A percentile compares a stretch with the other conserved stretches of the same genome.
Evolutionary conservation across 2,113 vertebrate species (phyloP).

Genomic region (Rhodinocichla rosea): DNA sequence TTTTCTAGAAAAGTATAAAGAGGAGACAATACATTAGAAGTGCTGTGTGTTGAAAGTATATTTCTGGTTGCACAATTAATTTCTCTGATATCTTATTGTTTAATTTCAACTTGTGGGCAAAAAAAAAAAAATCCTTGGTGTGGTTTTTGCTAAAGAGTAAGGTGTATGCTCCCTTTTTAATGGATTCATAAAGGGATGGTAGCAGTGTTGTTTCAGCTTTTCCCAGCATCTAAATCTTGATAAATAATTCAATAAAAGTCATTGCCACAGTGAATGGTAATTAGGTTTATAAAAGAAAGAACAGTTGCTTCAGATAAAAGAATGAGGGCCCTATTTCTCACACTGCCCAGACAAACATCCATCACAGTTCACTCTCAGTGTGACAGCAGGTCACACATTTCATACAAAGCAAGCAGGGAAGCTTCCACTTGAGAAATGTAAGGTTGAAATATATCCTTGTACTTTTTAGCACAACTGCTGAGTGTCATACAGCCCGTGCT

Average conservation of each 20-base stretch:
- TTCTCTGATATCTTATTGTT: neutral
- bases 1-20: neutral
- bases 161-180: neutral
- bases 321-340: neutral
- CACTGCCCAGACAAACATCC: neutral
- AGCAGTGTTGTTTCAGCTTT: neutral
- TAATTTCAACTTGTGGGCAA: neutral
- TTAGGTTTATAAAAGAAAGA: neutral
- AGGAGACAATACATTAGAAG: neutral
- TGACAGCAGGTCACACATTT: neutral
- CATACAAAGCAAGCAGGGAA: neutral
- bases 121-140: neutral
- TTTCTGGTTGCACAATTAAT: neutral
- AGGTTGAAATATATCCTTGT: neutral
- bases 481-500: neutral
- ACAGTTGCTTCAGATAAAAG: neutral
- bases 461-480: neutral
- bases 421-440: neutral
- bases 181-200: neutral
- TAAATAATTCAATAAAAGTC: constrained; percentile 29
- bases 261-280: neutral
- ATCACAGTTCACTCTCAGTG: neutral
- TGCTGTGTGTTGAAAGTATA: neutral
- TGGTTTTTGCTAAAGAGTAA: neutral
- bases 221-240: neutral